Base-by-base conservation (phyloP, 2,113 vertebrate genomes). In the Phrynosoma platyrhinos region DNA sequence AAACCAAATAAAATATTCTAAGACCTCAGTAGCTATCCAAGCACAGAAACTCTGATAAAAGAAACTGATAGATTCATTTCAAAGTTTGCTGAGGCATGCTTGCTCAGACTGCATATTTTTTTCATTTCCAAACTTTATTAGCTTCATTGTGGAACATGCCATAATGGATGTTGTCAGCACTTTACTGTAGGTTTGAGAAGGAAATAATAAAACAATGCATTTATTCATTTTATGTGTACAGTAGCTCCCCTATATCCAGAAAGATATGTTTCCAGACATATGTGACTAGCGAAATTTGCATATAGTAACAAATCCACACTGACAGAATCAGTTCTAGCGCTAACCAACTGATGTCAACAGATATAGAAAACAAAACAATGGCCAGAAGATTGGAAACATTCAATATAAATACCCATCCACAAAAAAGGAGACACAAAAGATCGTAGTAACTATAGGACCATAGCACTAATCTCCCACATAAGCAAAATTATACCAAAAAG, bases 151-250 rank as follows among this genome's bases (percentile, higher is more conserved):
- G 53, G 87, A 76, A 85, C 23, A 85, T 3, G 69, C 79, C 91
- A 89, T 83, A 89, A 91, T 92, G 87, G 52, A 87, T 87, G 66
- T 91, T 86, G 93, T 89, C 92, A 92, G 58, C 83, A 82, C 55
- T 85, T 79, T n/a, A 32, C 0, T 83, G 20, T 53, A 82, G 13
- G 74, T 52, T 0, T 66, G 75, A 83, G 79, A 1, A 88, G 27
- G 2, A 10, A 75, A 55, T 3, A 40, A 71, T 53, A n/a, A 16
- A 86, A 36, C 82, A 82, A 89, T 68, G 92, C 88, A 88, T 2
- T 27, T 25, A 94, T 91, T 62, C 0, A 75, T 62, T 91, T 71
- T 82, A 13, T 13, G 79, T 71, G 5, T 25, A 21, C 68, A 75
- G 78, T 72, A 58, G 55, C 2, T 10, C 10, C 9, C 14, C 55